A percentile compares a stretch with the other conserved stretches of the same genome.
phyloP scores from a whole-genome alignment of 2,888 invertebrate genomes.

The Drosophila flavopinicola region DNA sequence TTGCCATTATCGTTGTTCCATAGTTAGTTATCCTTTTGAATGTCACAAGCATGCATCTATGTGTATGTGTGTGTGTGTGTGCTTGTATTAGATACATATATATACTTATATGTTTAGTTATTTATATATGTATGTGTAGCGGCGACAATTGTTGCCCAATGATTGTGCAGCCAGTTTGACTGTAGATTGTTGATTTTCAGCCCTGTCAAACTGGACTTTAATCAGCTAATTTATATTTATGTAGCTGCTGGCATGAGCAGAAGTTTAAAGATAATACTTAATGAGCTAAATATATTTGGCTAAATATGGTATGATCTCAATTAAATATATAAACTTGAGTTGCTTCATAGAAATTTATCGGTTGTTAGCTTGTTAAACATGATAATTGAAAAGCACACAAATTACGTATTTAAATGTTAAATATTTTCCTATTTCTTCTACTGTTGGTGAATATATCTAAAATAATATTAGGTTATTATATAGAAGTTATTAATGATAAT shows the following conservation, averaged over 20 bases:
- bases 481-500: no score
- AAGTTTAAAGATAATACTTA: neutral
- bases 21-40: slow-evolving; percentile 72
- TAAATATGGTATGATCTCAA: no score
- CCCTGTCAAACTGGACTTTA: slow-evolving; percentile 19
- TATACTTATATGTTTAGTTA: neutral
- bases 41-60: slow-evolving; percentile 42
- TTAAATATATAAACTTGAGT: no score
- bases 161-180: slow-evolving; percentile 42
- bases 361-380: no score
- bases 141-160: slow-evolving; percentile 52
- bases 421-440: no score
- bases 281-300: slow-evolving; percentile 1
- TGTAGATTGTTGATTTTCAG: slow-evolving; percentile 40
- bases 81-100: slow-evolving; percentile 13
- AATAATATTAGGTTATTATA: no score
- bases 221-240: slow-evolving; percentile 28
- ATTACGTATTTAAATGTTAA: no score
- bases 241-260: neutral
- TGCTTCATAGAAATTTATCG: no score
- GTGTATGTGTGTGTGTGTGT: slow-evolving; percentile 1
- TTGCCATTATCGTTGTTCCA: slow-evolving; percentile 57
- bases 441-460: no score
- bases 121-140: slow-evolving; percentile 4
- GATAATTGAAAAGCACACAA: no score